Base-by-base conservation (phyloP, 1,140 invertebrate genomes). In the Bilobella aurantiaca region DNA sequence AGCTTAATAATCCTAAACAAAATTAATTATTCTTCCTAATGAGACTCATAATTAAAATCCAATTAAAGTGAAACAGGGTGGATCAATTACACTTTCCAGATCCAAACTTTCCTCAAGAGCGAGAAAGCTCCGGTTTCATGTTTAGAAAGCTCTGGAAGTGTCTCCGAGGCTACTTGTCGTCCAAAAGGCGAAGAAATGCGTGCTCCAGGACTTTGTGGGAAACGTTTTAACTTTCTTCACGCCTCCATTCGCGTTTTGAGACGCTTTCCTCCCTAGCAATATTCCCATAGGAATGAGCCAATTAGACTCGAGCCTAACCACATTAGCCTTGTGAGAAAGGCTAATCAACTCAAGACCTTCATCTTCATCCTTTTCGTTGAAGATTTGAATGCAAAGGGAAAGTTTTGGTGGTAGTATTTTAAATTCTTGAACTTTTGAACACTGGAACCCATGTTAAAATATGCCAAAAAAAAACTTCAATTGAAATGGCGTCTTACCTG, bases 41-140 rank as follows among this genome's bases (percentile, higher is more conserved):
- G 67, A 69, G 63, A 69, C 32, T 63, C 63, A 69, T 69, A 69
- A 69, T 69, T 69, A 69, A 69, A 69, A 65, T 69, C 63, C 65
- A 69, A 69, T 69, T 69, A 69, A 69, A 59, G n/a, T 5, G 28
- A 28, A 34, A 59, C n/a, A 30, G 14, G 30, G 14, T 30, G 58
- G 58, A 34, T 29, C 28, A 27, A 8, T 59, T 59, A 42, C 37
- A 21, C 47, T 27, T 63, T 31, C 64, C 29, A 62, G 28, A 66
- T 18, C 46, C 58, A 16, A 42, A 16, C 34, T 42, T 42, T n/a
- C 8, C 37, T n/a, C 37, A 42, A 42, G n/a, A 12, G 8, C n/a
- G 37, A 8, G 37, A 42, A 42, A 12, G 37, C 8, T 12, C 37
- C 37, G 8, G 8, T 42, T 42, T 42, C 37, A 42, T 12, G 8